These are phyloP conservation scores for Pardalotus punctatus DNA, from an alignment of 2,113 vertebrate genomes.

Conservation along the genomic window DNA sequence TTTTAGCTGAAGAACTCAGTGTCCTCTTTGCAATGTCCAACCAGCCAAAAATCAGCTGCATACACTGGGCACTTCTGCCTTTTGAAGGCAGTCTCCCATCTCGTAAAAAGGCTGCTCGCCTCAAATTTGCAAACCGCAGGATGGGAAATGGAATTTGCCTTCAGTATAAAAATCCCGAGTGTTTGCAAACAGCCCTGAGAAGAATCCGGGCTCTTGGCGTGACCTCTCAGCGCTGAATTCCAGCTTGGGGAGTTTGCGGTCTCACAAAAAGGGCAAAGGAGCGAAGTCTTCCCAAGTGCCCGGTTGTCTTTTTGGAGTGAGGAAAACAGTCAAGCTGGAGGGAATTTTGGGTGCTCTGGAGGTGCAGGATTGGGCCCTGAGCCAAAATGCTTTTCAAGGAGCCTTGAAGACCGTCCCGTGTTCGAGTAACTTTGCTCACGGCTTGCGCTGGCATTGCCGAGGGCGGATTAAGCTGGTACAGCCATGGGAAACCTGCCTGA, in stretches of 20 bases:
- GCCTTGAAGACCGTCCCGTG: background rate
- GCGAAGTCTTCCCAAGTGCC: background rate
- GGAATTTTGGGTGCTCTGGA: background rate
- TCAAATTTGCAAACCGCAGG: conserved; percentile 36
- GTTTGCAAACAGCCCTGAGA: conserved; percentile 59
- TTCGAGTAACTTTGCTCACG: background rate
- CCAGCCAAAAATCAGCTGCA: background rate
- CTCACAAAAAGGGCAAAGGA: background rate
- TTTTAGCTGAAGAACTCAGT: background rate
- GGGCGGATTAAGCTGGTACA: background rate
- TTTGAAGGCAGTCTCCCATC: background rate
- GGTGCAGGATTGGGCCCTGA: background rate
- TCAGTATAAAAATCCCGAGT: conserved; percentile 31
- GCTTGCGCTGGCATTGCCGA: background rate
- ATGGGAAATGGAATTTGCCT: conserved; percentile 57
- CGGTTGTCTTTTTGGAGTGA: accelerated
- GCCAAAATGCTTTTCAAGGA: background rate
- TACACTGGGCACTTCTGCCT: background rate
- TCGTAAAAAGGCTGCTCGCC: background rate
- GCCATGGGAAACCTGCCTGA: background rate
- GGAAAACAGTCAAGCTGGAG: background rate
- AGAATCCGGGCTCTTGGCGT: conserved; percentile 20
- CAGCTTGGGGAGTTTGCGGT: conserved; percentile 15
- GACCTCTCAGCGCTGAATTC: background rate
- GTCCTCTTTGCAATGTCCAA: background rate